These are phyloP conservation scores for Ia io DNA, from an alignment of 2,113 vertebrate species.

Conservation along the genomic window DNA sequence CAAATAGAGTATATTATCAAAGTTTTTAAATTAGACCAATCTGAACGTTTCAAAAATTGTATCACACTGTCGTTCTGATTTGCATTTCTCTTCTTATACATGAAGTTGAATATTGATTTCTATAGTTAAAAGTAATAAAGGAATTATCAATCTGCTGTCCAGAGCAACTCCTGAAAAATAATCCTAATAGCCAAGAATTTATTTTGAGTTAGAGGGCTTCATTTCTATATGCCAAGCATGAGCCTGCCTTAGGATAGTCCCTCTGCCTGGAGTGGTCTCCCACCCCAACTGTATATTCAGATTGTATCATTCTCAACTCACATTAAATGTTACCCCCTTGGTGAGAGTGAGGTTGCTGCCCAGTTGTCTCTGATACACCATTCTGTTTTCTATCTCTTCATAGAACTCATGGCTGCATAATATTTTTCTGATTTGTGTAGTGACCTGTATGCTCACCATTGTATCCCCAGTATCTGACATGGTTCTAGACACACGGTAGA, in stretches of 20 bases:
- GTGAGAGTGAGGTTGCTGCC: background rate
- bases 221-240: background rate
- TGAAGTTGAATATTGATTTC: background rate
- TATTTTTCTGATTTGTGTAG: background rate
- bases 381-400: background rate
- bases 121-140: background rate
- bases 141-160: background rate
- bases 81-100: background rate
- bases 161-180: background rate
- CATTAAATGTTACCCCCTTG: background rate
- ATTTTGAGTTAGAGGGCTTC: background rate
- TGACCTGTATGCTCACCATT: background rate
- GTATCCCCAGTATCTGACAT: background rate
- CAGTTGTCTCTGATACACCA: background rate
- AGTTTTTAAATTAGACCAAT: background rate
- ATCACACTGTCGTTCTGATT: background rate
- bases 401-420: background rate
- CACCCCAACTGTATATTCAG: background rate
- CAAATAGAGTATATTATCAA: background rate
- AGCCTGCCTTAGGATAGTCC: background rate
- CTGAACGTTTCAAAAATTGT: background rate
- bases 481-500: background rate
- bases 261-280: background rate
- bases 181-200: slow-evolving; percentile 8
- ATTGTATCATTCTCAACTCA: background rate